phyloP scores from a whole-genome alignment of 2,797 vertebrate species.

The Coregonus sp. region DNA sequence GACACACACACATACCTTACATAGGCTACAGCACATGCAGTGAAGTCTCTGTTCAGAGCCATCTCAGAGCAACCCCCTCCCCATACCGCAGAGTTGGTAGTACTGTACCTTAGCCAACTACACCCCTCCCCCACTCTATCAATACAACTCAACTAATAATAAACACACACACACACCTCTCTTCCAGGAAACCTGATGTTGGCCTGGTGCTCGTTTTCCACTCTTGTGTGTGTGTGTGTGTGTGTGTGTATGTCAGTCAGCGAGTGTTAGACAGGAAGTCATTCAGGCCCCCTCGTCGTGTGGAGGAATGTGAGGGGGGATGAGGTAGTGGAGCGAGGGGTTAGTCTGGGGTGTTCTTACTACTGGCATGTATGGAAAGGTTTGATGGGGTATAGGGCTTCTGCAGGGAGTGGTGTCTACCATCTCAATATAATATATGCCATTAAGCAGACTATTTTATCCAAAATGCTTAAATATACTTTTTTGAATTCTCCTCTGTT shows the following conservation, averaged over 20 bases:
- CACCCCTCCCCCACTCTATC: too few relatives aligned
- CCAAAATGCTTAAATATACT: neutral
- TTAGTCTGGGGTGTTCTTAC: too few relatives aligned
- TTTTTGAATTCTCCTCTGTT: neutral
- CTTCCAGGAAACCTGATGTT: neutral
- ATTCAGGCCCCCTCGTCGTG: conserved; percentile 18
- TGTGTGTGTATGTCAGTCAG: neutral
- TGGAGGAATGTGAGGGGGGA: neutral
- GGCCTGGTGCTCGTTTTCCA: conserved; percentile 3
- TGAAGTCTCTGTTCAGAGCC: too few relatives aligned
- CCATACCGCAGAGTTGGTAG: too few relatives aligned
- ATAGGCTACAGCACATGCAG: too few relatives aligned
- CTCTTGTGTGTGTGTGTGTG: conserved; percentile 1
- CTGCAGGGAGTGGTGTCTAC: too few relatives aligned
- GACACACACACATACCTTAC: too few relatives aligned
- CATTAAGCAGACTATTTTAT: too few relatives aligned
- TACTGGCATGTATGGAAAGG: neutral
- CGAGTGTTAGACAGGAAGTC: conserved; percentile 41
- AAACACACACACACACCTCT: conserved; percentile 29
- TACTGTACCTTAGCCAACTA: too few relatives aligned
- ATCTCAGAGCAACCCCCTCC: too few relatives aligned
- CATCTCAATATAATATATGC: too few relatives aligned
- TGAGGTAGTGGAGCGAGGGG: neutral
- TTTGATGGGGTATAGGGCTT: too few relatives aligned
- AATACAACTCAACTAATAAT: neutral